A percentile compares a stretch with the other conserved stretches of the same genome.
Conservation (phyloP, 2,113 vertebrate species). For the Syngnathoides biaculeatus region DNA sequence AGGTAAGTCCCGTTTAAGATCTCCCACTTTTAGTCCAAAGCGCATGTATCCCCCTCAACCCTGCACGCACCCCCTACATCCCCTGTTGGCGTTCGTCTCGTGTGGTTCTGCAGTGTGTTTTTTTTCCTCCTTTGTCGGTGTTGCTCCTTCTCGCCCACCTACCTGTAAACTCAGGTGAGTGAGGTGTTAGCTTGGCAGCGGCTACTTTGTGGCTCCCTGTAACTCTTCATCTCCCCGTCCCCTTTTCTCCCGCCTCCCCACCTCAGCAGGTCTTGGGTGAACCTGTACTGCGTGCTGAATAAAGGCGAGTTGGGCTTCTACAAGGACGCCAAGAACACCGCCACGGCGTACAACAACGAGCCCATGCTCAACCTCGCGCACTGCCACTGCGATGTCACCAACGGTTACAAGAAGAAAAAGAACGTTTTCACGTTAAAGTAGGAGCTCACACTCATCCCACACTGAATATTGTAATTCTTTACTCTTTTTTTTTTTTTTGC, state of each 20-base stretch:
- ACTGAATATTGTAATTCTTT: not conserved
- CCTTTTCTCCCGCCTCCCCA: slow-evolving; percentile 22
- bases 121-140: slow-evolving; percentile 62
- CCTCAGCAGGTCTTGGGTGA: slow-evolving; percentile 89
- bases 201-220: slow-evolving; percentile 43
- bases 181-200: slow-evolving; percentile 62
- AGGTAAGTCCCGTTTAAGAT: slow-evolving; percentile 71
- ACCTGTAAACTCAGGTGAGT: slow-evolving; percentile 73
- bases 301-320: slow-evolving; percentile 93
- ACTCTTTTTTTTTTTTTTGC: not conserved
- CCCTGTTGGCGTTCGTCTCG: slow-evolving; percentile 45
- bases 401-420: slow-evolving; percentile 95
- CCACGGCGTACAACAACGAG: slow-evolving; percentile 81
- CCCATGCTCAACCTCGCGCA: slow-evolving; percentile 81
- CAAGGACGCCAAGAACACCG: slow-evolving; percentile 85
- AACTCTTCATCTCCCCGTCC: slow-evolving; percentile 45
- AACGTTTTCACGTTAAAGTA: slow-evolving; percentile 95
- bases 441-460: slow-evolving; percentile 5
- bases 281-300: slow-evolving; percentile 89
- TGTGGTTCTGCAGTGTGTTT: slow-evolving; percentile 70
- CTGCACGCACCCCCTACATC: slow-evolving; percentile 19
- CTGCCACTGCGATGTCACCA: slow-evolving; percentile 84
- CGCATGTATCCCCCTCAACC: slow-evolving; percentile 23
- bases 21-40: slow-evolving; percentile 6
- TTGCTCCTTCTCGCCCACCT: slow-evolving; percentile 55